Evolutionary conservation across 2,113 vertebrate genomes (phyloP), one percentile per base, ranked within the genome.

Genomic region (Aptenodytes forsteri): DNA sequence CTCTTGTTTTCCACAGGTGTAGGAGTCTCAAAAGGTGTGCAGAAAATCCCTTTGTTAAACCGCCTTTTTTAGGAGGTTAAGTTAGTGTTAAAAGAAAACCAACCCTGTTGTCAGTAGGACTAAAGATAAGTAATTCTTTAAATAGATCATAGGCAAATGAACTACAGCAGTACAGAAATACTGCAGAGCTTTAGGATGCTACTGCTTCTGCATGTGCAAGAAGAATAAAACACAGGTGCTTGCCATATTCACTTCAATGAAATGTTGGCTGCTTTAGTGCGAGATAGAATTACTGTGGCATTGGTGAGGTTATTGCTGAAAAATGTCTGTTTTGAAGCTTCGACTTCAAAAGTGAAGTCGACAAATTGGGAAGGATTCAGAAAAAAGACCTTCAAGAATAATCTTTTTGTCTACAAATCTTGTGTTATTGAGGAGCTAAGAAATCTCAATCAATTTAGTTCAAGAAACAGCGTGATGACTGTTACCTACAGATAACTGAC

Each of bases 61-160:
- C 89, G 54, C 46, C 3, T 47, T 52, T 92, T 80, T 94, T 87
- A 70, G 76, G 83, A 92, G 89, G 76, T 58, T 87, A 62, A 94
- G 77, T 73, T 83, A 84, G 32, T 7, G 6, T 80, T 61, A 64
- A 83, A 83, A 70, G 62, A n/a, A 32, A 58, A 26, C 6, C 42
- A 73, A 26, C 30, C 2, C 42, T 84, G 46, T 87, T 96, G 81
- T 77, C 44, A 64, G 70, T 47, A 65, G 40, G 30, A n/a, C 86
- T 96, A 54, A 80, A 93, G 87, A 83, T 92, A 92, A 72, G 42
- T 70, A 62, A 66, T 89, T 34, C 91, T 83, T 92, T 32, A 89
- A 94, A 83, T 81, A 89, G 86, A 80, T 83, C 30, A 7, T 29
- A 62, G 56, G 44, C 62, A 91, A 67, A 70, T 69, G 64, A 95